Evolutionary conservation across 2,797 vertebrate genomes (phyloP).

Genomic region (Chelidonichthys spinosus): DNA sequence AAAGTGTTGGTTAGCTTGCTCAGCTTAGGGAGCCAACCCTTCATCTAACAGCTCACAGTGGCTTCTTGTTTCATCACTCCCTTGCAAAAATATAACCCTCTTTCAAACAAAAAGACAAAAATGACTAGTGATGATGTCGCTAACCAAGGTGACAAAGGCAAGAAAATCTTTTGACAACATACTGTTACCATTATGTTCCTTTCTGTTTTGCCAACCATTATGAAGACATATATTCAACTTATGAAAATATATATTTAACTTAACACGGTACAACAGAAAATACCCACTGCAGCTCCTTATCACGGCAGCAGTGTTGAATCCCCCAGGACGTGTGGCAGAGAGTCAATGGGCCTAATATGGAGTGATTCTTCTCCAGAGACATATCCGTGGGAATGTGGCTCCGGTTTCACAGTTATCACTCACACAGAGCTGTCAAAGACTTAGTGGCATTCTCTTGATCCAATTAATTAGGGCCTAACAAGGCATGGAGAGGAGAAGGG

Average conservation of each 20-base stretch:
- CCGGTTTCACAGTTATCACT: conserved; percentile 77
- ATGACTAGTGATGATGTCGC: neutral
- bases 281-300: conserved; percentile 50
- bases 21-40: neutral
- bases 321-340: conserved; percentile 62
- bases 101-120: conserved; percentile 1
- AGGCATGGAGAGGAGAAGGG: conserved; percentile 62
- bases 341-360: conserved; percentile 75
- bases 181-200: neutral
- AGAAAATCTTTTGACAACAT: neutral
- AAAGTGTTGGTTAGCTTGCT: neutral
- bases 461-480: conserved; percentile 81
- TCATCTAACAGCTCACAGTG: neutral
- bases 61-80: neutral
- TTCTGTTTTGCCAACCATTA: neutral
- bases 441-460: conserved; percentile 77
- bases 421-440: conserved; percentile 76
- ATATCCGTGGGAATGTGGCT: conserved; percentile 61
- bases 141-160: neutral
- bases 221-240: conserved; percentile 2
- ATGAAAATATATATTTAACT: neutral
- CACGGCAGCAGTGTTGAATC: conserved; percentile 60
- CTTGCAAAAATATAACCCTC: neutral
- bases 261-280: conserved; percentile 28
- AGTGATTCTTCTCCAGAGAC: conserved; percentile 73